Conservation (phyloP, 2,888 invertebrate species). For the Melikaiella ostensackeni region DNA sequence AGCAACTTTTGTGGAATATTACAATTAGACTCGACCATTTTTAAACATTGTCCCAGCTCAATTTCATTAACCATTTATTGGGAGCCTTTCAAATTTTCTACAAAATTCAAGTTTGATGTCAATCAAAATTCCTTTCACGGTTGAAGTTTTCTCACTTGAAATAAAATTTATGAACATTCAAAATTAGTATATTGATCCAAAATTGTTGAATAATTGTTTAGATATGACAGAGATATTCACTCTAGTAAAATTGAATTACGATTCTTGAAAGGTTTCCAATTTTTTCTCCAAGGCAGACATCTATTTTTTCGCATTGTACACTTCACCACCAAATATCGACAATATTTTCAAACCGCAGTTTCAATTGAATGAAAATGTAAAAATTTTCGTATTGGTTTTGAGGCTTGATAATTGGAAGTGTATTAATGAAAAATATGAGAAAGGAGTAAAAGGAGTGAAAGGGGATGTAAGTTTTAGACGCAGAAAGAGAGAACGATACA, state of each 20-base stretch:
- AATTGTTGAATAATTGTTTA: too few relatives aligned
- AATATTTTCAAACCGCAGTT: conserved; percentile 19
- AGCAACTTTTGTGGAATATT: neutral
- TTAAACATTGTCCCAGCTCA: neutral
- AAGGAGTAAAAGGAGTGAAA: conserved; percentile 40
- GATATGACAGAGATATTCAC: too few relatives aligned
- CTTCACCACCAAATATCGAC: neutral
- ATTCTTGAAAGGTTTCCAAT: neutral
- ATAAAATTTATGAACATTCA: too few relatives aligned
- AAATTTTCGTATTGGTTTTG: conserved; percentile 15
- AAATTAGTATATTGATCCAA: too few relatives aligned
- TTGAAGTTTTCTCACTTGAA: too few relatives aligned
- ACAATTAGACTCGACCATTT: neutral
- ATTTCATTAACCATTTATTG: neutral
- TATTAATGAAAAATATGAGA: conserved; percentile 43
- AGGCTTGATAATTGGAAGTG: conserved; percentile 26
- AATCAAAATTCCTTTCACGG: too few relatives aligned
- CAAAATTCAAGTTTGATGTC: too few relatives aligned
- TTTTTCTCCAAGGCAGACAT: neutral
- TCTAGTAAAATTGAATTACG: neutral
- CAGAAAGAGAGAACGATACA: conserved; percentile 50
- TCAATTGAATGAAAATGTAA: neutral
- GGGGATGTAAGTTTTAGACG: conserved; percentile 13
- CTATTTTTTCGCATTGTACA: neutral
- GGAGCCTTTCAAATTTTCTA: neutral